phyloP scores from a whole-genome alignment of 2,888 invertebrate genomes.

The Drosophila kokeensis region DNA sequence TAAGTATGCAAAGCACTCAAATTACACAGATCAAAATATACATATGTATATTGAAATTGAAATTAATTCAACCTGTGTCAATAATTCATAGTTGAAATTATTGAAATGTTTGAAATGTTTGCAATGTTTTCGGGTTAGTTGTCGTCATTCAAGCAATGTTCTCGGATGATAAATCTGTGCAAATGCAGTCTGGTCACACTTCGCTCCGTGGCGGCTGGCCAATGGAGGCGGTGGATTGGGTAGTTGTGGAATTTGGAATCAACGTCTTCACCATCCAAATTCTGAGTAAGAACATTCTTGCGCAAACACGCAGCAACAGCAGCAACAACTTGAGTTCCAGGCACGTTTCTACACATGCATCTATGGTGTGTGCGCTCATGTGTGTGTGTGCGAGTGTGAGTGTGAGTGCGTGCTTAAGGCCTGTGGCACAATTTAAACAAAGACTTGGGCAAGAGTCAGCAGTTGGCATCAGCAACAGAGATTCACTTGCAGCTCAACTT shows the following conservation, averaged over 20 bases:
- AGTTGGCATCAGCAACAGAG: slow-evolving; percentile 7
- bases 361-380: slow-evolving; percentile 16
- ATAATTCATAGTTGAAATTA: not conserved
- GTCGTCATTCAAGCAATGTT: not conserved
- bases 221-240: not conserved
- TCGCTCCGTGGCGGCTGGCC: too few relatives aligned
- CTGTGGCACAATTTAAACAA: slow-evolving; percentile 54
- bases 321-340: slow-evolving; percentile 32
- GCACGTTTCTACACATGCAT: slow-evolving; percentile 27
- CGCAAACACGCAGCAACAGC: slow-evolving; percentile 44
- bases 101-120: slow-evolving; percentile 1
- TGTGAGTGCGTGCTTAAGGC: slow-evolving; percentile 21
- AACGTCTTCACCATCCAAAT: slow-evolving; percentile 34
- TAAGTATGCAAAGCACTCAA: not conserved
- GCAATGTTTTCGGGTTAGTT: not conserved
- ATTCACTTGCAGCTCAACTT: slow-evolving; percentile 45
- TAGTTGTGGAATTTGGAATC: not conserved
- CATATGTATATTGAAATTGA: not conserved
- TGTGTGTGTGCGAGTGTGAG: slow-evolving; percentile 11
- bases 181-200: slow-evolving; percentile 1
- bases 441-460: slow-evolving; percentile 27
- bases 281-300: slow-evolving; percentile 41
- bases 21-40: not conserved
- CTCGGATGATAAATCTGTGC: not conserved
- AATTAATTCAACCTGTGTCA: not conserved